phyloP scores from a whole-genome alignment of 2,113 vertebrate genomes.

The Malaclemys terrapin region DNA sequence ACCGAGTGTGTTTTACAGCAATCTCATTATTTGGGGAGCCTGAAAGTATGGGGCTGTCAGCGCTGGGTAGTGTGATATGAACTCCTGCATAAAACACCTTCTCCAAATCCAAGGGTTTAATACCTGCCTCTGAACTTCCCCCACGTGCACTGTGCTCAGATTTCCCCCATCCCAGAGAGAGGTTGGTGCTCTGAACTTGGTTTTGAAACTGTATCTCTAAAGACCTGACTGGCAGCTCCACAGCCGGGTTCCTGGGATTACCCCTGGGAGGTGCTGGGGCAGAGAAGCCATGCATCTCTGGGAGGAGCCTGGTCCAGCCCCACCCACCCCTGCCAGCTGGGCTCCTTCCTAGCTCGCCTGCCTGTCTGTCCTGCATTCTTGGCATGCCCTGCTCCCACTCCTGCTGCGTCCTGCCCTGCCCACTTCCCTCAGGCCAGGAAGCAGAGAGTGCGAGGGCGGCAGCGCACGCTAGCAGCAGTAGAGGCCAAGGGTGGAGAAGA shows the following conservation, averaged over 20 bases:
- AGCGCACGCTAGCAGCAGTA: background rate
- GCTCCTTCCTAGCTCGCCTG: background rate
- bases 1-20: background rate
- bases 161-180: background rate
- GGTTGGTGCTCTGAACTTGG: background rate
- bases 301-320: background rate
- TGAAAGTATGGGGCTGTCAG: background rate
- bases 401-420: background rate
- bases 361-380: background rate
- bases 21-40: background rate
- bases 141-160: background rate
- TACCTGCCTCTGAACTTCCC: background rate
- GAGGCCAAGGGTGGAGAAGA: background rate
- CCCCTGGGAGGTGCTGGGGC: background rate
- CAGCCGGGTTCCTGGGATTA: background rate
- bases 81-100: too few relatives aligned
- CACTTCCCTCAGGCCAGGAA: constrained; percentile 11
- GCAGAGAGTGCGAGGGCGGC: background rate
- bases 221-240: background rate
- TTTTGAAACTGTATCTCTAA: background rate
- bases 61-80: too few relatives aligned
- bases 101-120: background rate
- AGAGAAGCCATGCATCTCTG: background rate
- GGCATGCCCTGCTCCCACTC: background rate
- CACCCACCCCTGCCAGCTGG: background rate